A percentile compares a stretch with the other conserved stretches of the same genome.
phyloP scores from a whole-genome alignment of 2,113 vertebrate genomes.

The Larimichthys polyactis region DNA sequence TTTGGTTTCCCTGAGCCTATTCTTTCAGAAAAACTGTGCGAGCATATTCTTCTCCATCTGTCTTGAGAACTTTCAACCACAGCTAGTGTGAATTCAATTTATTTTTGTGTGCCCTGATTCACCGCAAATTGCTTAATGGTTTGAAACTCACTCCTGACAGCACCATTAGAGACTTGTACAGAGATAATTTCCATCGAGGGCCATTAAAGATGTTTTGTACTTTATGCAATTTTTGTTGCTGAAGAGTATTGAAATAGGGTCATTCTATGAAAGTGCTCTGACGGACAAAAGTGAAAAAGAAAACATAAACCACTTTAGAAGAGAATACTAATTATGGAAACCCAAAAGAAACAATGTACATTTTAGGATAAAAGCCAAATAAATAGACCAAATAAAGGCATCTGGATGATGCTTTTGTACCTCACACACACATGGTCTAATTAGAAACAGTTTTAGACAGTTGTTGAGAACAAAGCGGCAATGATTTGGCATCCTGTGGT shows the following conservation, averaged over 20 bases:
- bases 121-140: slow-evolving; percentile 80
- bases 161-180: slow-evolving; percentile 74
- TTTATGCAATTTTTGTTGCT: slow-evolving; percentile 63
- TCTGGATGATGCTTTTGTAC: background rate
- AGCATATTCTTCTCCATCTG: slow-evolving; percentile 55
- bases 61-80: slow-evolving; percentile 65
- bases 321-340: slow-evolving; percentile 21
- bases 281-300: slow-evolving; percentile 38
- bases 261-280: slow-evolving; percentile 51
- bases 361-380: slow-evolving; percentile 4
- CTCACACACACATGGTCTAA: background rate
- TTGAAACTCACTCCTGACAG: slow-evolving; percentile 78
- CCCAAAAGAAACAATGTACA: background rate
- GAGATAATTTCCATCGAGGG: slow-evolving; percentile 74
- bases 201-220: slow-evolving; percentile 76
- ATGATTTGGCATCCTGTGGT: slow-evolving; percentile 13
- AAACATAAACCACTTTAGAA: slow-evolving; percentile 40
- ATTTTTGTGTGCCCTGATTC: slow-evolving; percentile 76
- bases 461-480: slow-evolving; percentile 11
- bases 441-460: slow-evolving; percentile 16
- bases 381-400: background rate
- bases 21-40: slow-evolving; percentile 38
- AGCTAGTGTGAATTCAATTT: slow-evolving; percentile 73
- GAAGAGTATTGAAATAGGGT: slow-evolving; percentile 69
- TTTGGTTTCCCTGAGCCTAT: slow-evolving; percentile 35